Conservation (phyloP, 2,888 invertebrate genomes). For the Oegoconia quadripuncta region DNA sequence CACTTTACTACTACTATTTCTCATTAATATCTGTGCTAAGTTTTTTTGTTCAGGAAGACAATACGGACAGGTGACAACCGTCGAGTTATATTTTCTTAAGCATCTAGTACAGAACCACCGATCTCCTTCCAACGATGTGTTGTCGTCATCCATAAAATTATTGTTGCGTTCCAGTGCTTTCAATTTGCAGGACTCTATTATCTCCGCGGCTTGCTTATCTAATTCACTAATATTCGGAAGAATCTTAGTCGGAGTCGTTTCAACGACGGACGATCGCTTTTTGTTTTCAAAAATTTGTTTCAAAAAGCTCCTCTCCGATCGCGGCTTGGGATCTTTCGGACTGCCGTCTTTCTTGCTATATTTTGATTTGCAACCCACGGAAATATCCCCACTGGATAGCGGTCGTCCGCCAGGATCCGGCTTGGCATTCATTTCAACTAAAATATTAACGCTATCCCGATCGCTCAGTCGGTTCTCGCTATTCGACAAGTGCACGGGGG, state of each 20-base stretch:
- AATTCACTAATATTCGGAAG: constrained; percentile 88
- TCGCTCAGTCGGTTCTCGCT: constrained; percentile 24
- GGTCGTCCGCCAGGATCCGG: constrained; percentile 16
- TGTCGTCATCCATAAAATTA: constrained; percentile 10
- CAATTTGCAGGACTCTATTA: constrained; percentile 78
- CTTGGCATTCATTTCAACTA: constrained; percentile 36
- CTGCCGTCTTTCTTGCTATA: constrained; percentile 41
- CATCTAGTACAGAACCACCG: constrained; percentile 61
- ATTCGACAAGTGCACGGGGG: constrained; percentile 27
- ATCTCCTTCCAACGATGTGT: constrained; percentile 7
- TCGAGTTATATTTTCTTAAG: constrained; percentile 53
- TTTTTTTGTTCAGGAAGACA: constrained; percentile 36
- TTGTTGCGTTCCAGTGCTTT: constrained; percentile 42
- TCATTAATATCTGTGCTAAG: background rate
- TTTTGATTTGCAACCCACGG: constrained; percentile 40
- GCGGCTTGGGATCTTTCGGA: constrained; percentile 46
- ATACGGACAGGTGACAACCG: constrained; percentile 45
- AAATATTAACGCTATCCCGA: constrained; percentile 12
- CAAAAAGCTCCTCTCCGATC: constrained; percentile 75
- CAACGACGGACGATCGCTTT: constrained; percentile 57
- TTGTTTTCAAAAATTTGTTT: constrained; percentile 71
- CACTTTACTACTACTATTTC: constrained; percentile 13
- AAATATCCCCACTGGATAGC: constrained; percentile 21
- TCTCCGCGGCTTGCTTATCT: constrained; percentile 87
- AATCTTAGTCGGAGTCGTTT: constrained; percentile 70